phyloP scores from a whole-genome alignment of 2,797 vertebrate genomes.

The Schizothorax lantsangensis region DNA sequence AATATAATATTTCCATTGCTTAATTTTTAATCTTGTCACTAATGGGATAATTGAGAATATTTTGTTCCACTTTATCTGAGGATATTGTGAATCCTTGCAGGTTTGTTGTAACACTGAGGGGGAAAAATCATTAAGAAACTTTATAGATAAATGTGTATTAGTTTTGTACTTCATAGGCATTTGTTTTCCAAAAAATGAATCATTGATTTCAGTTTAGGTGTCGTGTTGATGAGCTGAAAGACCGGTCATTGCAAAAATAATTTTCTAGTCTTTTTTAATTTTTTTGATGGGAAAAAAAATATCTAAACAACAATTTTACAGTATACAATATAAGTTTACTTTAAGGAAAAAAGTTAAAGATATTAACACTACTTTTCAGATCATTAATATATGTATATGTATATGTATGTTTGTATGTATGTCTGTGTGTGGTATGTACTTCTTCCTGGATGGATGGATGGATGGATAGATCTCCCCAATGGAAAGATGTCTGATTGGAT shows the following conservation, averaged over 20 bases:
- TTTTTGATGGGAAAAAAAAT: not conserved
- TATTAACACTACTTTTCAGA: not conserved
- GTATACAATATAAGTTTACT: not conserved
- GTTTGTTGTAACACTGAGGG: not conserved
- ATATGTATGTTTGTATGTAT: not conserved
- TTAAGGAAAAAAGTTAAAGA: not conserved
- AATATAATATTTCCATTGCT: not conserved
- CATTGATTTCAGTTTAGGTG: not conserved
- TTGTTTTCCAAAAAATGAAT: not conserved
- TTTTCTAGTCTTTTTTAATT: not conserved
- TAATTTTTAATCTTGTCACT: conserved; percentile 1
- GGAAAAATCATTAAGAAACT: not conserved
- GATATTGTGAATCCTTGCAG: not conserved
- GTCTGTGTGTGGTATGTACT: not conserved
- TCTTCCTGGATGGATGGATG: not conserved
- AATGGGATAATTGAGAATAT: not conserved
- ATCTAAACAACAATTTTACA: not conserved
- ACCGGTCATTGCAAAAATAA: not conserved
- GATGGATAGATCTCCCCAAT: no score
- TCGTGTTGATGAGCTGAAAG: no score
- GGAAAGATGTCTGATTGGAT: not conserved
- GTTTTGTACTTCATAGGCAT: not conserved
- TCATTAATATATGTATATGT: not conserved
- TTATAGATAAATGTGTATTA: not conserved
- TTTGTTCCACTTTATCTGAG: not conserved